Conservation (phyloP, 2,797 vertebrate genomes). For the Crenuchus spilurus region DNA sequence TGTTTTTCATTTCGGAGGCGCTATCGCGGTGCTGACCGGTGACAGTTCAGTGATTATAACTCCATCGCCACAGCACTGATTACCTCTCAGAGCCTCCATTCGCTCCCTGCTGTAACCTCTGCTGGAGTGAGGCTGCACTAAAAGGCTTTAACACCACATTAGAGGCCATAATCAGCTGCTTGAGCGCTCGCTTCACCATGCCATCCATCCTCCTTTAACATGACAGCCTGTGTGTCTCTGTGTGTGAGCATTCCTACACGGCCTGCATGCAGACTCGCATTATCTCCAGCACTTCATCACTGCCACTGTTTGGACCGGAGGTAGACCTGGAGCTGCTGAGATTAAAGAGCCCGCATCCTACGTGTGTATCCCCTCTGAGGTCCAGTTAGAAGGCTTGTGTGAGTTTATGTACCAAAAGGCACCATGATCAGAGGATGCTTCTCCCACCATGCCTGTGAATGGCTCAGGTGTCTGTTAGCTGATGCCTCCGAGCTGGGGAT, state of each 20-base stretch:
- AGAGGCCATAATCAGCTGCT: background rate
- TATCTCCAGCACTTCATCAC: background rate
- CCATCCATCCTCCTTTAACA: slow-evolving; percentile 17
- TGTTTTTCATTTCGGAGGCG: too few species aligned
- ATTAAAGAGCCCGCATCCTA: too few species aligned
- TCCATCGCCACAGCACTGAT: background rate
- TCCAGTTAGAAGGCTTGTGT: too few species aligned
- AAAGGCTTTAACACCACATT: slow-evolving; percentile 21
- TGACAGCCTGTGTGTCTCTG: slow-evolving; percentile 9
- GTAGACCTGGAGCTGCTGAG: background rate
- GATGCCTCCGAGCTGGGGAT: too few species aligned
- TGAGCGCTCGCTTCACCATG: background rate
- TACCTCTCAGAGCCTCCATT: background rate
- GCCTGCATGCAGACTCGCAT: background rate
- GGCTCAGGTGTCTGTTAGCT: too few species aligned
- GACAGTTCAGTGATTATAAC: slow-evolving; percentile 7
- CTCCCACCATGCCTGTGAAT: too few species aligned
- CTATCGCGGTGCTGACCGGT: background rate
- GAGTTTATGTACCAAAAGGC: too few species aligned
- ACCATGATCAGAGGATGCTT: too few species aligned
- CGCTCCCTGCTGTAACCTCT: background rate
- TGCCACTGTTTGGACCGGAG: background rate
- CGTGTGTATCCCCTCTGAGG: too few species aligned
- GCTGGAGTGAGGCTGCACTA: background rate
- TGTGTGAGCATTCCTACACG: background rate